phyloP scores from a whole-genome alignment of 2,888 invertebrate genomes.

The Aromia moschata region DNA sequence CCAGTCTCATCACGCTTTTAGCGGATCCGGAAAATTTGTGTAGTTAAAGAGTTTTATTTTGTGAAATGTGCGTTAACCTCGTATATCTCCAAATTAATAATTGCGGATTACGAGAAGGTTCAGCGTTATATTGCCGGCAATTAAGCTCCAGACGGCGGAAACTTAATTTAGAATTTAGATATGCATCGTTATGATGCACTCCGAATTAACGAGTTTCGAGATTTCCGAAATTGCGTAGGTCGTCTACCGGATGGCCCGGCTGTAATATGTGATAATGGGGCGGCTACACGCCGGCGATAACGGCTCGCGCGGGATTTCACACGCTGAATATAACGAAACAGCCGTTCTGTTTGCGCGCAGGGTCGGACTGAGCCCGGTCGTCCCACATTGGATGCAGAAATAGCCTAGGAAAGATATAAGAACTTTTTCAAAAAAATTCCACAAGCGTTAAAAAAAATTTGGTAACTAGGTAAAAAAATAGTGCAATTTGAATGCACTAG shows the following conservation, averaged over 20 bases:
- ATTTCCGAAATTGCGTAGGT: conserved; percentile 36
- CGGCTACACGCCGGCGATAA: conserved; percentile 13
- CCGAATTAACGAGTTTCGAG: conserved; percentile 33
- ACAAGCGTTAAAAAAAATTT: too few relatives aligned
- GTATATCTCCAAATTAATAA: conserved; percentile 30
- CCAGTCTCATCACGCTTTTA: too few relatives aligned
- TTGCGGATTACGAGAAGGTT: conserved; percentile 37
- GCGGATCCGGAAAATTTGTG: too few relatives aligned
- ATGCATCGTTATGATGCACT: conserved; percentile 36
- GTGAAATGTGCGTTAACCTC: conserved; percentile 6
- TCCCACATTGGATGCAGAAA: too few relatives aligned
- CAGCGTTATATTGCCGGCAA: conserved; percentile 38
- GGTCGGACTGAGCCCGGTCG: neutral
- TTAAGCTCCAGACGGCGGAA: conserved; percentile 37
- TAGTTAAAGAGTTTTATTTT: too few relatives aligned
- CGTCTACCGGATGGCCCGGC: conserved; percentile 28
- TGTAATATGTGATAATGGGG: conserved; percentile 36
- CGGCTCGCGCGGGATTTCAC: conserved; percentile 15
- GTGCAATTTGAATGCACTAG: too few relatives aligned
- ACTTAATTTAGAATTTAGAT: conserved; percentile 42
- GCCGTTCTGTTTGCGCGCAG: neutral
- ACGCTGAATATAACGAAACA: conserved; percentile 9
- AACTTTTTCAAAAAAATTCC: too few relatives aligned
- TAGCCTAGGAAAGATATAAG: too few relatives aligned
- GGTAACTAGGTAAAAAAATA: too few relatives aligned